Evolutionary conservation across 2,888 invertebrate genomes (phyloP).

Genomic region (Gibbula magus): DNA sequence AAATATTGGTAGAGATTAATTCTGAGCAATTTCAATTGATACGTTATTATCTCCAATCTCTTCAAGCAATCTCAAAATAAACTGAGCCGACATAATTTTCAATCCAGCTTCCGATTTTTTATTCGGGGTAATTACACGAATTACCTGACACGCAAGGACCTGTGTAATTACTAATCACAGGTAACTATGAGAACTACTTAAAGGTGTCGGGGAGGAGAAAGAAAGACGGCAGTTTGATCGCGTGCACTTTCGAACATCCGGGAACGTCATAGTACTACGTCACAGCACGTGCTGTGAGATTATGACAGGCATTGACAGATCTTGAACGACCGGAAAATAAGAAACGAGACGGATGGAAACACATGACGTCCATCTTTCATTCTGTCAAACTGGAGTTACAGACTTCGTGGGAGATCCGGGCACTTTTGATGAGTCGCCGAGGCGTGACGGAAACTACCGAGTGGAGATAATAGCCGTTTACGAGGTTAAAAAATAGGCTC

Average conservation of each 20-base stretch:
- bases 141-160: too few species aligned
- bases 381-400: constrained; percentile 33
- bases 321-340: constrained; percentile 32
- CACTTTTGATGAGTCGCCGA: constrained; percentile 27
- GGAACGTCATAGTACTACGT: constrained; percentile 12
- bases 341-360: constrained; percentile 32
- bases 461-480: background rate
- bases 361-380: constrained; percentile 39
- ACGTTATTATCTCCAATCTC: too few species aligned
- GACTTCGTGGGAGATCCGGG: constrained; percentile 28
- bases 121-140: too few species aligned
- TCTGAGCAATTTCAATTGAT: too few species aligned
- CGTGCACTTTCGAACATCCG: background rate
- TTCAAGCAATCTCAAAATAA: too few species aligned
- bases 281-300: constrained; percentile 11
- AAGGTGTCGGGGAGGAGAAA: too few species aligned
- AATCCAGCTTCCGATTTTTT: too few species aligned
- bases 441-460: constrained; percentile 37
- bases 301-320: constrained; percentile 21
- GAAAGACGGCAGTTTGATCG: too few species aligned
- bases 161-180: too few species aligned
- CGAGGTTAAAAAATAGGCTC: background rate
- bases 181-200: too few species aligned
- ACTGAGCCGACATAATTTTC: too few species aligned
- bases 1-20: too few species aligned